A percentile compares a stretch with the other conserved stretches of the same genome.
These are phyloP conservation scores for Myotis pilosus DNA, from an alignment of 2,797 vertebrate genomes.

Conservation along the genomic window DNA sequence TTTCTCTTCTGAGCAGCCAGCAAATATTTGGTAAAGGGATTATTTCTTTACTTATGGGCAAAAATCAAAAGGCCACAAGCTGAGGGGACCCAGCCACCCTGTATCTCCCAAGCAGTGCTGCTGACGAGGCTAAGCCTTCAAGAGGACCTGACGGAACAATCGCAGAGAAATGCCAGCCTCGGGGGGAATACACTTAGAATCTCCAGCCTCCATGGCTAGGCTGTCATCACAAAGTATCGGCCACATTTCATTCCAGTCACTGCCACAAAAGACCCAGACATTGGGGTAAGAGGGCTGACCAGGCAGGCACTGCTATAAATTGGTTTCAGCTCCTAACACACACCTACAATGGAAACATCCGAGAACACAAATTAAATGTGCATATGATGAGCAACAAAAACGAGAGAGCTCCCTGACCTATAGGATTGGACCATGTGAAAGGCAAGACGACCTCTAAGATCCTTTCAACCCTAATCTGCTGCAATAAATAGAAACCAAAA, in stretches of 20 bases:
- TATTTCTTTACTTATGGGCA: slow-evolving; percentile 39
- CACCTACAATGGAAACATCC: background rate
- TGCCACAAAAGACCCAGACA: background rate
- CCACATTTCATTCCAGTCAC: background rate
- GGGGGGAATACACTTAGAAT: background rate
- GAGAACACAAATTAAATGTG: background rate
- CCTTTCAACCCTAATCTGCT: background rate
- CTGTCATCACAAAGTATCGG: background rate
- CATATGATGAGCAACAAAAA: background rate
- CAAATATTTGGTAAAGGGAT: slow-evolving; percentile 60
- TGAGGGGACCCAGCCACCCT: background rate
- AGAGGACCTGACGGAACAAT: background rate
- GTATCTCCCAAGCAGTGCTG: background rate
- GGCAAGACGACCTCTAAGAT: background rate
- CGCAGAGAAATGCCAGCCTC: slow-evolving; percentile 39
- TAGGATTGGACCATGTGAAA: background rate
- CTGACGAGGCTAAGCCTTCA: background rate
- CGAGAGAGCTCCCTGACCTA: background rate
- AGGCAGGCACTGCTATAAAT: background rate
- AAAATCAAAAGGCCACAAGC: slow-evolving; percentile 56
- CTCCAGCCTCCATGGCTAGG: background rate
- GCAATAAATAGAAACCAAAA: background rate
- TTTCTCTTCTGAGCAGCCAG: background rate
- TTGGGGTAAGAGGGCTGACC: background rate
- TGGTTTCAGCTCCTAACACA: background rate